These are phyloP conservation scores for Crocuta crocuta DNA, from an alignment of 2,113 vertebrate genomes.

Conservation along the genomic window DNA sequence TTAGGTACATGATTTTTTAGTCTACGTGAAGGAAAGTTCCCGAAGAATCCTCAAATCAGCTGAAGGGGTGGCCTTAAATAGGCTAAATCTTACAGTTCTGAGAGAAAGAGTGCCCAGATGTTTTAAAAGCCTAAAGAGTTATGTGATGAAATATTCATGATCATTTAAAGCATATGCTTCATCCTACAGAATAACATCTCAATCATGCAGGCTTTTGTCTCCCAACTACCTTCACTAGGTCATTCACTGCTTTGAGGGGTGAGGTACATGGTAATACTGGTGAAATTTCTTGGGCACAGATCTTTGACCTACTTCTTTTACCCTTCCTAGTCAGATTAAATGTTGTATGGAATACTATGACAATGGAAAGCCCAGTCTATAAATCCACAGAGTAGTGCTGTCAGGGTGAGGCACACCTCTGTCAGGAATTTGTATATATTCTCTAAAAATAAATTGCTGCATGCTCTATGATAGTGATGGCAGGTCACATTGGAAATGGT, in stretches of 20 bases:
- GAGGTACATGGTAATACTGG: neutral
- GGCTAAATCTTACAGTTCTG: neutral
- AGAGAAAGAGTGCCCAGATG: constrained; percentile 34
- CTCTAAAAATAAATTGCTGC: neutral
- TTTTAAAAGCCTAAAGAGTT: constrained; percentile 18
- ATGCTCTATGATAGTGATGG: neutral
- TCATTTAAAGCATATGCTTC: constrained; percentile 19
- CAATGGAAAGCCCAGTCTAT: neutral
- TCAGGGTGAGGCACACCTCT: neutral
- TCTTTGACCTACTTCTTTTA: neutral
- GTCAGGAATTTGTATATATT: neutral
- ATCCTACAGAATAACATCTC: neutral
- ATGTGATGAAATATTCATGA: neutral
- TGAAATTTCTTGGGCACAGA: neutral
- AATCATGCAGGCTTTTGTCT: neutral
- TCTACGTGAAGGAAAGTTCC: neutral
- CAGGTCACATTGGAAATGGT: neutral
- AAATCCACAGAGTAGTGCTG: neutral
- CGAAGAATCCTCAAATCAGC: neutral
- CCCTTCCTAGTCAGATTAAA: neutral
- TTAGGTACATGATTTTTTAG: neutral
- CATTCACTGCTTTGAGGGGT: neutral
- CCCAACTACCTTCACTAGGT: neutral
- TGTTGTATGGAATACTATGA: neutral
- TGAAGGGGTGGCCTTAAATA: neutral